phyloP scores from a whole-genome alignment of 2,888 invertebrate species.

The Gastracanthus pulcherrimus region DNA sequence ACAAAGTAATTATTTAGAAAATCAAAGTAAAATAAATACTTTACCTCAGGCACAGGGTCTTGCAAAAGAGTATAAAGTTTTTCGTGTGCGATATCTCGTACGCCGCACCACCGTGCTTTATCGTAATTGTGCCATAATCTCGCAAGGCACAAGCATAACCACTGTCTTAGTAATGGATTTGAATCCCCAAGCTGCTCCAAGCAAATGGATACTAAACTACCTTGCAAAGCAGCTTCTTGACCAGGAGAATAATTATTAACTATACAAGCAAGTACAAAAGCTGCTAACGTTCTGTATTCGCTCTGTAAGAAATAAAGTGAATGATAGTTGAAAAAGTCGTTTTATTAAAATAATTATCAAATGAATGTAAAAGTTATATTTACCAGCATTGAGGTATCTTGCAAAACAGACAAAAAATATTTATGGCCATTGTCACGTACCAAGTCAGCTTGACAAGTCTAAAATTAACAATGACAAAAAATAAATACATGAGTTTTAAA shows the following conservation, averaged over 20 bases:
- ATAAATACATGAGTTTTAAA: conserved; percentile 4
- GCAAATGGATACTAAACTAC: conserved; percentile 93
- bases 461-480: conserved; percentile 32
- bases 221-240: conserved; percentile 94
- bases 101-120: conserved; percentile 95
- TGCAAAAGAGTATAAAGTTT: conserved; percentile 90
- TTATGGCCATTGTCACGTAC: conserved; percentile 96
- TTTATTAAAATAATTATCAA: conserved; percentile 8
- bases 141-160: conserved; percentile 96
- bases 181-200: conserved; percentile 91
- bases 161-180: conserved; percentile 85
- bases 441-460: conserved; percentile 96
- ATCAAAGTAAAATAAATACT: conserved; percentile 20
- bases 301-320: conserved; percentile 77
- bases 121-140: conserved; percentile 94
- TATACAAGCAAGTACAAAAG: conserved; percentile 95
- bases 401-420: conserved; percentile 95
- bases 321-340: neutral
- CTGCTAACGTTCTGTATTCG: conserved; percentile 94
- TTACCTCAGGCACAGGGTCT: conserved; percentile 92
- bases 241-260: conserved; percentile 93
- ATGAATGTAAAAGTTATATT: conserved; percentile 63
- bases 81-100: conserved; percentile 97
- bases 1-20: conserved; percentile 38
- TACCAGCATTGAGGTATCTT: conserved; percentile 91